Conservation (phyloP, 2,888 invertebrate genomes). For the Drosophila rubida region DNA sequence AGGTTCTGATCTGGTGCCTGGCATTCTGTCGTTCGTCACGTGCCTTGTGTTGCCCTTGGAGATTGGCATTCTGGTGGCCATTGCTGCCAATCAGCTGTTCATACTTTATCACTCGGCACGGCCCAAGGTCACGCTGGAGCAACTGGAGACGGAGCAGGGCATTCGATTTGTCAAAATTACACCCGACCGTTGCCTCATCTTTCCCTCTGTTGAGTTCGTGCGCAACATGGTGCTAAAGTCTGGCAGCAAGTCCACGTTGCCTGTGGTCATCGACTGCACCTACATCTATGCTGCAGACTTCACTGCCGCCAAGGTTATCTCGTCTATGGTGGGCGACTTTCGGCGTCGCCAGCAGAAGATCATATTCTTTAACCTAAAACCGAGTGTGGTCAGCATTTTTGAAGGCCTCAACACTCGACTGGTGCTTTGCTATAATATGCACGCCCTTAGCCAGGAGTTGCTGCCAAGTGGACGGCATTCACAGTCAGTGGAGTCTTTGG, state of each 20-base stretch:
- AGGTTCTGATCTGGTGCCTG: constrained; percentile 95
- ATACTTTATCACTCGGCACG: constrained; percentile 95
- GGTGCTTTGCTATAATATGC: constrained; percentile 78
- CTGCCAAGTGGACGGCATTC: constrained; percentile 10
- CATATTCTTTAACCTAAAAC: constrained; percentile 93
- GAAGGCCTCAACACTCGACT: constrained; percentile 86
- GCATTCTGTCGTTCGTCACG: constrained; percentile 93
- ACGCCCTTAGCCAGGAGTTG: constrained; percentile 68
- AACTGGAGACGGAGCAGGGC: constrained; percentile 89
- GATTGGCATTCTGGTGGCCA: constrained; percentile 93
- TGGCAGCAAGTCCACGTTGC: constrained; percentile 87
- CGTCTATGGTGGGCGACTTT: constrained; percentile 91
- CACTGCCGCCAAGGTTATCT: constrained; percentile 93
- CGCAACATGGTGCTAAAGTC: constrained; percentile 93
- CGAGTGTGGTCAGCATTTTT: constrained; percentile 92
- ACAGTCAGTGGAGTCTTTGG: constrained; percentile 53
- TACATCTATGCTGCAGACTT: constrained; percentile 95
- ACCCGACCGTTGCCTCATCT: constrained; percentile 94
- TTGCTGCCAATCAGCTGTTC: constrained; percentile 92
- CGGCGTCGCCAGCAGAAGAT: constrained; percentile 89
- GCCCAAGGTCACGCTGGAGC: constrained; percentile 92
- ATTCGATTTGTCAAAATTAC: constrained; percentile 92
- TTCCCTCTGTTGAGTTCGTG: constrained; percentile 95
- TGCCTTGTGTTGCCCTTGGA: constrained; percentile 93
- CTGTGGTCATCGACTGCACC: constrained; percentile 94